phyloP scores from a whole-genome alignment of 2,113 vertebrate genomes.

The Capreolus pygargus region DNA sequence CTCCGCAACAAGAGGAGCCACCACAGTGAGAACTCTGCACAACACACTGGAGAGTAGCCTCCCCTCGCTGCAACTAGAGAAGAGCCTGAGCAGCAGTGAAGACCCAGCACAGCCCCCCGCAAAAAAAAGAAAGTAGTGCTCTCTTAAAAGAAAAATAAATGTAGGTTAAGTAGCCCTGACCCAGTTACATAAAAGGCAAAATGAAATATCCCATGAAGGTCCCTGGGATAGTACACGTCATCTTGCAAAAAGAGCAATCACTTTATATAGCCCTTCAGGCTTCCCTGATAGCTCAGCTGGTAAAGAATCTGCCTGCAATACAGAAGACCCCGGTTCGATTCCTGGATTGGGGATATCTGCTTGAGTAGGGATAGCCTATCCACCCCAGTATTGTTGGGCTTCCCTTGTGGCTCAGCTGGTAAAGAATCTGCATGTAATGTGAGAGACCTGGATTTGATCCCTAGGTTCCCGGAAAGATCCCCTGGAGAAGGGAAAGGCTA shows the following conservation, averaged over 20 bases:
- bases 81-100: not conserved
- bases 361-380: fast-evolving
- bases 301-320: not conserved
- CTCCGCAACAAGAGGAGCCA: not conserved
- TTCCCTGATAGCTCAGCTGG: not conserved
- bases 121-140: not conserved
- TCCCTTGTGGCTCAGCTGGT: not conserved
- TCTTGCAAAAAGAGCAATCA: not conserved
- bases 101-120: not conserved
- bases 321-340: not conserved
- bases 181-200: not conserved
- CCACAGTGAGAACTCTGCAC: not conserved
- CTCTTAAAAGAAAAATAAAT: not conserved
- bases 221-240: fast-evolving
- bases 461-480: not conserved
- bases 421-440: not conserved
- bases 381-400: not conserved
- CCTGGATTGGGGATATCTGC: not conserved
- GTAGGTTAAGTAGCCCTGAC: not conserved
- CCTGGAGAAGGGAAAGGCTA: not conserved
- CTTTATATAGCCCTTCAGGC: not conserved
- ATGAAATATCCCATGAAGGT: not conserved
- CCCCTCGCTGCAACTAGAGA: not conserved
- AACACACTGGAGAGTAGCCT: not conserved
- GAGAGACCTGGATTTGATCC: not conserved